Conservation (phyloP, 92 coral and sea anemone genomes). For the Blastomussa wellsi region DNA sequence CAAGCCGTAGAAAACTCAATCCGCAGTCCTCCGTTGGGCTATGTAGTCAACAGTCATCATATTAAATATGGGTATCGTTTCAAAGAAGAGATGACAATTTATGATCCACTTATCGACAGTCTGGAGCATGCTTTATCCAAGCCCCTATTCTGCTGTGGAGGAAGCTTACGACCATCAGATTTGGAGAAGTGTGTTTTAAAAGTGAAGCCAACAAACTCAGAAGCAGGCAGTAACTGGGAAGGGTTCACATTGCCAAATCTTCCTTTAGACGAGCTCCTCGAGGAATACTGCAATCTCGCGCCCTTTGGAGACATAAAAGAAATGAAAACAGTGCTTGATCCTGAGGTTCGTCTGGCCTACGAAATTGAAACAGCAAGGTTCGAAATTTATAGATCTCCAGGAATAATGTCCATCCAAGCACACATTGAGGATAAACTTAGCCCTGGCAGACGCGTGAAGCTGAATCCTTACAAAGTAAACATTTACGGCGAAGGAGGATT, state of each 20-base stretch:
- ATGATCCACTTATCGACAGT: conserved; percentile 32
- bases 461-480: conserved; percentile 46
- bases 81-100: conserved; percentile 39
- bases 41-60: conserved; percentile 55
- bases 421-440: conserved; percentile 47
- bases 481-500: conserved; percentile 54
- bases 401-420: background rate
- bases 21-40: conserved; percentile 52
- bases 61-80: conserved; percentile 8
- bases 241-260: conserved; percentile 43
- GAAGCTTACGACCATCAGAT: conserved; percentile 36
- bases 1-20: conserved; percentile 45
- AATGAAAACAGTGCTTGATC: conserved; percentile 55
- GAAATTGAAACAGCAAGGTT: conserved; percentile 54
- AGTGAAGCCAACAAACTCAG: conserved; percentile 37
- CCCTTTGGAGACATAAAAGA: conserved; percentile 62
- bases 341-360: conserved; percentile 62
- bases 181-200: conserved; percentile 20
- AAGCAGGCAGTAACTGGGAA: conserved; percentile 35
- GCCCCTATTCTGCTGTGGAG: conserved; percentile 64
- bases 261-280: conserved; percentile 42
- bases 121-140: conserved; percentile 50
- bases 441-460: conserved; percentile 35
- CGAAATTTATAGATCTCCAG: conserved; percentile 26
- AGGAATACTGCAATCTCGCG: conserved; percentile 51